A percentile compares a stretch with the other conserved stretches of the same genome.
phyloP scores from a whole-genome alignment of 1,140 invertebrate genomes.

The Plodia interpunctella region DNA sequence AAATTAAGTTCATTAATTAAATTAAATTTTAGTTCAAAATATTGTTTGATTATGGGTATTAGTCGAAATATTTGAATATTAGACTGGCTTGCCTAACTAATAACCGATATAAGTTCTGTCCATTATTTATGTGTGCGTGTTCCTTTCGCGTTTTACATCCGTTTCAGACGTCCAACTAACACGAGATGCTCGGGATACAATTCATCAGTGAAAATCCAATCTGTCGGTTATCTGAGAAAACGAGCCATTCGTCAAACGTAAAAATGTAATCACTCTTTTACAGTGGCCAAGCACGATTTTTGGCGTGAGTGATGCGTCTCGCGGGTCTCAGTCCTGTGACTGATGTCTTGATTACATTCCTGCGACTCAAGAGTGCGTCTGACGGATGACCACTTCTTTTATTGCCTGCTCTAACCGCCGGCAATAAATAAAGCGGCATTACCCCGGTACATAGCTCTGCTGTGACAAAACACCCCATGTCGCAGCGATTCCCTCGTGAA shows the following conservation, averaged over 20 bases:
- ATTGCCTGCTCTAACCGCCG: constrained; percentile 29
- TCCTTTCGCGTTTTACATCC: too few species aligned
- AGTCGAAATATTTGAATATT: too few species aligned
- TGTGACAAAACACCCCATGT: constrained; percentile 17
- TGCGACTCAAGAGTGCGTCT: constrained; percentile 34
- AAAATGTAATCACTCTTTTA: constrained; percentile 37
- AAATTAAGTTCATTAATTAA: too few species aligned
- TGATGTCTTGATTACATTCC: constrained; percentile 54
- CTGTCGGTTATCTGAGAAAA: constrained; percentile 13
- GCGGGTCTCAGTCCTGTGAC: constrained; percentile 31
- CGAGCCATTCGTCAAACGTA: constrained; percentile 29
- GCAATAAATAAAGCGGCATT: constrained; percentile 40
- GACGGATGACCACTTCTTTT: constrained; percentile 48
- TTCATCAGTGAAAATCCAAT: constrained; percentile 5
- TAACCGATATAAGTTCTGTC: too few species aligned
- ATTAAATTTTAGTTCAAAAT: too few species aligned
- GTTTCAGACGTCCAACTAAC: too few species aligned
- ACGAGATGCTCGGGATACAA: neutral
- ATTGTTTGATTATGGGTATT: too few species aligned
- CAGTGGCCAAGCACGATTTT: constrained; percentile 24
- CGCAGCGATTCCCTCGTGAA: neutral
- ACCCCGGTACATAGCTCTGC: constrained; percentile 16
- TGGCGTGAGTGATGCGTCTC: constrained; percentile 32
- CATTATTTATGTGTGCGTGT: too few species aligned
- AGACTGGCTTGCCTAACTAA: too few species aligned